Percentiles rank a stretch among this genome's conserved stretches.
Evolutionary conservation across 1,140 invertebrate species (phyloP).

Genomic region (Riptortus pedestris): DNA sequence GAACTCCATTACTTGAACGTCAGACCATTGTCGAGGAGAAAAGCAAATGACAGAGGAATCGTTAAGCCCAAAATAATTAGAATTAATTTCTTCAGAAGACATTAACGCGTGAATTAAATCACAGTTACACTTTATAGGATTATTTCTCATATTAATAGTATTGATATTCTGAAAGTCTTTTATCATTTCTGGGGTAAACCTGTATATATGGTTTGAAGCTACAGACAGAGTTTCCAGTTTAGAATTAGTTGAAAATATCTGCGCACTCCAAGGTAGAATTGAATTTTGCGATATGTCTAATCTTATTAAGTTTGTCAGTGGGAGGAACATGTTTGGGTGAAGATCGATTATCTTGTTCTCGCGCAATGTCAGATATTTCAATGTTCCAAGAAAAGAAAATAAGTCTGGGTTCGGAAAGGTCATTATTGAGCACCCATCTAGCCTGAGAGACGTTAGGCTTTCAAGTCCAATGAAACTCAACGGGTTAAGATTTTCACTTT

Average conservation of each 20-base stretch:
- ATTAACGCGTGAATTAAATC: background rate
- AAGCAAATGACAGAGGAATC: background rate
- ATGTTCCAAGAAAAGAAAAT: background rate
- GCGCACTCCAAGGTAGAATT: slow-evolving; percentile 5
- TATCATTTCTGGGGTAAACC: slow-evolving; percentile 16
- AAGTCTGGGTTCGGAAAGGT: background rate
- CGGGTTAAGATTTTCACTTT: background rate
- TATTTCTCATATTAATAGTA: background rate
- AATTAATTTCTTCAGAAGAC: background rate
- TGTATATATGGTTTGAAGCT: slow-evolving; percentile 18
- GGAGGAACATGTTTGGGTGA: background rate
- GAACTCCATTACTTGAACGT: background rate
- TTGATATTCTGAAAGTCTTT: background rate
- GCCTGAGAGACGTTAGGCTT: background rate
- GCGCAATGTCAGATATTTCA: background rate
- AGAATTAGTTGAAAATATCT: slow-evolving; percentile 7
- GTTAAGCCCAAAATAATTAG: background rate
- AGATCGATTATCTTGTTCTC: background rate
- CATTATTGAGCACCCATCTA: background rate
- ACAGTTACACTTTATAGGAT: slow-evolving; percentile 19
- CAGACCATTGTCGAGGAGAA: background rate
- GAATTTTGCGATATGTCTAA: slow-evolving; percentile 15
- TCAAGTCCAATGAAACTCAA: background rate
- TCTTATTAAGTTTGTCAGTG: background rate
- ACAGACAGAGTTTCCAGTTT: background rate